Conservation (phyloP, 2,888 invertebrate species). For the Blera fallax region DNA sequence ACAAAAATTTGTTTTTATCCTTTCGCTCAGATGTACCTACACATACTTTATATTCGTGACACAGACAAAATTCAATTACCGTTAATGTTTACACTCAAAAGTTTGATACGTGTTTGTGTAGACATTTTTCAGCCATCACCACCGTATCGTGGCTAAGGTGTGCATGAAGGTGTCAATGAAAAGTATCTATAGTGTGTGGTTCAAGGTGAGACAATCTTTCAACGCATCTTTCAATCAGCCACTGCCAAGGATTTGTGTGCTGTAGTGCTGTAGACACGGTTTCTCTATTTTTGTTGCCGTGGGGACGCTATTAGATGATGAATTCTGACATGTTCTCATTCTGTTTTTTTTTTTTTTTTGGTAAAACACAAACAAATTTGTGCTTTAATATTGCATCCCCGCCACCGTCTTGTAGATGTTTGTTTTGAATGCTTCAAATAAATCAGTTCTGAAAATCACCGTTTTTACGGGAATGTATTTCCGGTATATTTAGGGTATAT, state of each 20-base stretch:
- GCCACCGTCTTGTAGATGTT: not conserved
- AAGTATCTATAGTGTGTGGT: conserved; percentile 74
- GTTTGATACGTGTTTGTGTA: conserved; percentile 24
- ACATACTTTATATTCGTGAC: not conserved
- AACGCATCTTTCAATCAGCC: conserved; percentile 79
- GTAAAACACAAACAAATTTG: not conserved
- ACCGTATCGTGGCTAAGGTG: conserved; percentile 26
- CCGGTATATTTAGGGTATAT: not conserved
- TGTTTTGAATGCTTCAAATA: conserved; percentile 20
- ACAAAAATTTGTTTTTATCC: not conserved
- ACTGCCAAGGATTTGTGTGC: conserved; percentile 78
- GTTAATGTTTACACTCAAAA: conserved; percentile 40
- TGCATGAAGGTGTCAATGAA: conserved; percentile 67
- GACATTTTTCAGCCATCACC: conserved; percentile 31
- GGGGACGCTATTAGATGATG: conserved; percentile 40
- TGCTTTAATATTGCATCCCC: conserved; percentile 20
- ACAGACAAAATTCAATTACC: conserved; percentile 35
- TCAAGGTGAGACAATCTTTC: conserved; percentile 77
- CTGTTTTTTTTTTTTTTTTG: not conserved
- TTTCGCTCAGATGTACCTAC: not conserved
- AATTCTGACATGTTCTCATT: conserved; percentile 52
- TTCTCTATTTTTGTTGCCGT: conserved; percentile 14
- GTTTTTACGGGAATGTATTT: not conserved
- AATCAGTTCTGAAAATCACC: conserved; percentile 14
- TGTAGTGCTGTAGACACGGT: conserved; percentile 54